phyloP scores from a whole-genome alignment of 2,888 invertebrate genomes.

The Seladonia tumulorum region DNA sequence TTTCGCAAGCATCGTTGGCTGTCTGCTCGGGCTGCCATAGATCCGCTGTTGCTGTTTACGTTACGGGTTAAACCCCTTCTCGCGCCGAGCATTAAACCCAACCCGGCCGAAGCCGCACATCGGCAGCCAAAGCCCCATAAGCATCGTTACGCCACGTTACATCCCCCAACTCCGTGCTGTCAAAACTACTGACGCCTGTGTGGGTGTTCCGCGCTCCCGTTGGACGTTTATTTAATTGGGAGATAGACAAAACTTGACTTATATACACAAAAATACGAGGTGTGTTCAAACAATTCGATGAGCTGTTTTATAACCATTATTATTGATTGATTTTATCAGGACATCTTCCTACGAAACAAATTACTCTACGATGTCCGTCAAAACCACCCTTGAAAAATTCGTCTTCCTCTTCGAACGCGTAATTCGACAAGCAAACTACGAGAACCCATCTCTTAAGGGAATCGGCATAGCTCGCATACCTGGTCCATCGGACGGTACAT shows the following conservation, averaged over 20 bases:
- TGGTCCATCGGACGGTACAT: background rate
- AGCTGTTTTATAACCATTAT: background rate
- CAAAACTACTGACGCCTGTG: constrained; percentile 50
- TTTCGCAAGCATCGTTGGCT: constrained; percentile 31
- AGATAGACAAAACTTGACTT: background rate
- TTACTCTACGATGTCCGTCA: too few relatives aligned
- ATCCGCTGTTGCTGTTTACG: constrained; percentile 75
- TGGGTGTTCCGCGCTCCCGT: background rate
- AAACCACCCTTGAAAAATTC: background rate
- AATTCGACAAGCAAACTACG: background rate
- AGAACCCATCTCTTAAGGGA: background rate
- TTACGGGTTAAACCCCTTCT: constrained; percentile 73
- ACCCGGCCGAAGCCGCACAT: constrained; percentile 75
- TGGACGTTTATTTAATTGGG: constrained; percentile 27
- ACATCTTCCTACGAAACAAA: too few relatives aligned
- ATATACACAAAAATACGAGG: background rate
- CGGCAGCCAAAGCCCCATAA: constrained; percentile 76
- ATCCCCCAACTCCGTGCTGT: constrained; percentile 39
- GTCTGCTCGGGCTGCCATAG: constrained; percentile 44
- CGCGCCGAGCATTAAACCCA: constrained; percentile 76
- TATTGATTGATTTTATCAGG: too few relatives aligned
- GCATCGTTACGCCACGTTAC: constrained; percentile 79
- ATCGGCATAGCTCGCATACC: constrained; percentile 2
- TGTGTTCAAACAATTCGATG: background rate
- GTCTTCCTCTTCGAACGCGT: background rate